Evolutionary conservation across 2,113 vertebrate species (phyloP), one percentile per base, ranked within the genome.

Genomic region (Oxygymnocypris stewartii): DNA sequence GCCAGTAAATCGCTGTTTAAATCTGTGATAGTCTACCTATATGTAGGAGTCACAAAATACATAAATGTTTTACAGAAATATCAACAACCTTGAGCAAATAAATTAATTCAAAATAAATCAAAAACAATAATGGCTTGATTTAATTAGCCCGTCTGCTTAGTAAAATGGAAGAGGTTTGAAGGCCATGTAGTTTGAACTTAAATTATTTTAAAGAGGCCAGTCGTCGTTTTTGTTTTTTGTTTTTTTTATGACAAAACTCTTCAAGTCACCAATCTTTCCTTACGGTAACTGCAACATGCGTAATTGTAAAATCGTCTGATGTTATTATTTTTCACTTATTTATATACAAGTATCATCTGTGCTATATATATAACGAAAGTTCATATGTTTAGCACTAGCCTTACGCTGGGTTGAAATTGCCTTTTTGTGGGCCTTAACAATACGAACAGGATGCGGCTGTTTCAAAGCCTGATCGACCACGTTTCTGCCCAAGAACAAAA

Each of bases 401-500:
- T 91, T 92, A 90, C 84, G 89, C 86, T 90, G 44, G 86, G 77
- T 47, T 91, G 93, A 94, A 94, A 95, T 94, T 94, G 92, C 92
- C 92, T 94, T 96, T 95, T 95, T 95, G 93, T 96, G 88, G 85
- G 86, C 89, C 76, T 89, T 91, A 93, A 97, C 95, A 97, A 97
- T 97, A 92, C 93, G 87, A 93, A 94, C 96, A 96, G 96, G 96
- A 96, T 96, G 94, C 95, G 93, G 90, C 94, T 90, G 94, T 96
- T 96, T 95, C 95, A 95, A 96, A 96, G 95, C 89, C 93, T 92
- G 91, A 96, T 90, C 94, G 92, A 93, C 92, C 95, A 94, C 95
- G 95, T 96, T 98, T 98, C 96, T 97, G 96, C 94, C 95, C 94
- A 4, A 89, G 92, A 89, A 92, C 92, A 93, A 92, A 94, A 96